phyloP scores from a whole-genome alignment of 2,797 vertebrate genomes.

The Cetoscarus ocellatus region DNA sequence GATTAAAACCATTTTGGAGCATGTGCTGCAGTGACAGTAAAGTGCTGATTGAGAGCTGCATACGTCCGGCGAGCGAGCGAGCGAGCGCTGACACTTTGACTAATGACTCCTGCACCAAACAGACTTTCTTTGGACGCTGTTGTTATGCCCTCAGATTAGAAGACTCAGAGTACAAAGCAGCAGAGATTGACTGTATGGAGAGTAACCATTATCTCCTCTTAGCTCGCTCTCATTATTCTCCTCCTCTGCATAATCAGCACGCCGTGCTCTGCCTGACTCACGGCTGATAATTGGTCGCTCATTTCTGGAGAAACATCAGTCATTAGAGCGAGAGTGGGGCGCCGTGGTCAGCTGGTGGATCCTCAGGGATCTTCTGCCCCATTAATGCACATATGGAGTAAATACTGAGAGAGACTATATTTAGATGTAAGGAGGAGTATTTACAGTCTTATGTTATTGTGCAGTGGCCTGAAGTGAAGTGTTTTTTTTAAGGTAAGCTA shows the following conservation, averaged over 20 bases:
- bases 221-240: constrained; percentile 30
- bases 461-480: neutral
- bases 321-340: neutral
- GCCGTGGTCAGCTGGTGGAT: constrained; percentile 7
- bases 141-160: constrained; percentile 1
- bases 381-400: constrained; percentile 9
- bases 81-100: constrained; percentile 22
- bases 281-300: constrained; percentile 12
- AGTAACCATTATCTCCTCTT: constrained; percentile 23
- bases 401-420: neutral
- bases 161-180: constrained; percentile 19
- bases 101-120: constrained; percentile 21
- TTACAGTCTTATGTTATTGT: neutral
- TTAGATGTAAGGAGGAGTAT: neutral
- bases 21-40: neutral
- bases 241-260: constrained; percentile 25
- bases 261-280: constrained; percentile 3
- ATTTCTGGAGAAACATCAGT: constrained; percentile 8
- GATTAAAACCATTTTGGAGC: neutral
- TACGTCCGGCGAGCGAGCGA: no score
- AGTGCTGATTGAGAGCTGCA: neutral
- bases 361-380: neutral
- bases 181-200: constrained; percentile 18
- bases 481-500: neutral
- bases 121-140: constrained; percentile 6